A percentile compares a stretch with the other conserved stretches of the same genome.
These are phyloP conservation scores for Pedicia rivosa DNA, from an alignment of 2,888 invertebrate genomes.

Conservation along the genomic window DNA sequence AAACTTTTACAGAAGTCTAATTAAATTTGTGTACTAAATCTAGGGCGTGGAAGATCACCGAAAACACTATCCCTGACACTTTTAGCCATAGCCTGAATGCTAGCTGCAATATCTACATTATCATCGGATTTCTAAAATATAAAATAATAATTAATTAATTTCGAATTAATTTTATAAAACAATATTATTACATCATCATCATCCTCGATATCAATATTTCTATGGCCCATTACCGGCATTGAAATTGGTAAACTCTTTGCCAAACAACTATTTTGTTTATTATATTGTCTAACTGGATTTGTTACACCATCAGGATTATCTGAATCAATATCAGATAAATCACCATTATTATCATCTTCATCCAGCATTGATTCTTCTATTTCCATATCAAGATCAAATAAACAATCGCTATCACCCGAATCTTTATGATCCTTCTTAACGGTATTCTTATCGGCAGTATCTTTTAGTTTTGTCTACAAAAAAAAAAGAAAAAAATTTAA, in stretches of 20 bases:
- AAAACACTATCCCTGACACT: constrained; percentile 79
- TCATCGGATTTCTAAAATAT: constrained; percentile 30
- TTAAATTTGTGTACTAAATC: constrained; percentile 74
- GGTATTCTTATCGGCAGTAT: not conserved
- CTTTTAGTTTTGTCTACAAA: too few relatives aligned
- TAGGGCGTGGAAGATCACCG: constrained; percentile 72
- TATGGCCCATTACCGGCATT: constrained; percentile 37
- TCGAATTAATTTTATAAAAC: not conserved
- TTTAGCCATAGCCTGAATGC: constrained; percentile 80
- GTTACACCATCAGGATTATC: constrained; percentile 48
- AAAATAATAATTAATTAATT: constrained; percentile 11
- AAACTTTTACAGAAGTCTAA: constrained; percentile 6
- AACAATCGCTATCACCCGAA: constrained; percentile 34
- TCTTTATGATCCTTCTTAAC: not conserved
- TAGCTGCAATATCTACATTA: constrained; percentile 72
- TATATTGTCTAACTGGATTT: constrained; percentile 30
- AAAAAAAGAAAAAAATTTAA: too few relatives aligned
- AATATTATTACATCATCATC: constrained; percentile 21
- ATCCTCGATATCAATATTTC: constrained; percentile 13
- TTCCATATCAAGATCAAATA: constrained; percentile 68
- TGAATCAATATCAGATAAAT: constrained; percentile 56
- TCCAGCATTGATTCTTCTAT: constrained; percentile 45
- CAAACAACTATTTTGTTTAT: constrained; percentile 21
- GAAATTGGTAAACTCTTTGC: constrained; percentile 68
- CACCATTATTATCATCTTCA: constrained; percentile 31